Base-by-base conservation (phyloP, 2,113 vertebrate species). In the Sinocyclocheilus anophthalmus region DNA sequence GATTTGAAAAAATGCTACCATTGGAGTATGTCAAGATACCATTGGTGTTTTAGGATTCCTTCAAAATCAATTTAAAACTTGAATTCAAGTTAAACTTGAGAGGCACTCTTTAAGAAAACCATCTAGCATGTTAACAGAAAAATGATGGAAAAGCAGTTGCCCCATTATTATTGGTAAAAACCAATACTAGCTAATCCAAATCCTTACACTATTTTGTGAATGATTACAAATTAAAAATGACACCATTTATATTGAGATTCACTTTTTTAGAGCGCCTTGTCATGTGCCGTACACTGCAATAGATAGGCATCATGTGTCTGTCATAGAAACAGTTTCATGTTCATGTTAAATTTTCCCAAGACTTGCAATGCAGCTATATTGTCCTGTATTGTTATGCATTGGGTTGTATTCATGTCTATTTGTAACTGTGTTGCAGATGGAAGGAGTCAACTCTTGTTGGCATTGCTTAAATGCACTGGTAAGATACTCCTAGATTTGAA, bases 391-490 rank as follows among this genome's bases (percentile, higher is more conserved):
- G 16, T 24, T 63, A 20, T 67, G 22, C 37, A 57, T 63, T 84
- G 61, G 13, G 26, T 72, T 79, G 14, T 78, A 20, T 55, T 63
- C 12, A 81, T 90, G 65, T 89, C 87, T 90, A 37, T 91, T 26
- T 63, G 30, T 82, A 37, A 42, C 16, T 84, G n/a, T 84, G n/a
- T 87, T 92, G 33, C 92, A 99, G 98, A 99, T 92, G 98, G 97
- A 75, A 99, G 98, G 94, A 99, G 98, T 92, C 98, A 99, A 90
- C 95, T 99, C n/a, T 96, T 99, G 81, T 92, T 99, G 94, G 98
- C 97, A 81, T 92, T 99, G 92, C 95, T 99, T 84, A 99, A 98
- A 88, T 98, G 97, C 92, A 98, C 98, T 96, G 98, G 98, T 99
- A 96, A 93, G 90, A 2, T 26, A 63, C 37, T 8, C 30, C 30